Conservation (phyloP, 2,113 vertebrate species). For the Syrmaticus mikado region DNA sequence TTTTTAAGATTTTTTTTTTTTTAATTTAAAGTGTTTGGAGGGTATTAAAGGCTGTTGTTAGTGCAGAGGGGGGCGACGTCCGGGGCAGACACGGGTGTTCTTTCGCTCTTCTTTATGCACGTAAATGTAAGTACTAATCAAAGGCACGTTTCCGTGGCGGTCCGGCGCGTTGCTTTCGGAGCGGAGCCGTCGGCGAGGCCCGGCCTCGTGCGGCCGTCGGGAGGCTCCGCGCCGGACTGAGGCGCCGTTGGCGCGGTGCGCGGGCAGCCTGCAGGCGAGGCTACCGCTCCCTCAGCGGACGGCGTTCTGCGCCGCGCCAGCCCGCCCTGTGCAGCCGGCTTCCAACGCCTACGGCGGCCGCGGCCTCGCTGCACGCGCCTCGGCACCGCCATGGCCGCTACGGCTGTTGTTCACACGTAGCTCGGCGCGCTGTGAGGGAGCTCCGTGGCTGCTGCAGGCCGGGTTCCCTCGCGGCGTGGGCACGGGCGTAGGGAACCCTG, state of each 20-base stretch:
- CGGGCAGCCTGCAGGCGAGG: too few relatives aligned
- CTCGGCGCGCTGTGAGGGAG: fast-evolving
- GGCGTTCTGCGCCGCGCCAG: fast-evolving
- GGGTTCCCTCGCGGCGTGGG: fast-evolving
- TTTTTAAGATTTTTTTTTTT: not conserved
- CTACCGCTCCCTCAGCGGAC: not conserved
- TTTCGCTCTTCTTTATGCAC: not conserved
- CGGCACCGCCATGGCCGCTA: fast-evolving
- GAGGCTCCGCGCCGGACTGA: not conserved
- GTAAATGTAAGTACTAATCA: not conserved
- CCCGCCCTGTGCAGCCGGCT: fast-evolving
- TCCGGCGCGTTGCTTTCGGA: not conserved
- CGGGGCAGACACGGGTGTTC: not conserved
- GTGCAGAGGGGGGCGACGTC: not conserved
- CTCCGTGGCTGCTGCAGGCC: fast-evolving
- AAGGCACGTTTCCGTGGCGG: not conserved
- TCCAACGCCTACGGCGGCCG: fast-evolving
- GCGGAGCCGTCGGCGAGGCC: not conserved
- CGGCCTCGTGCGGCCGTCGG: not conserved
- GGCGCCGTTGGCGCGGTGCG: too few relatives aligned
- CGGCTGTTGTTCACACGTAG: fast-evolving
- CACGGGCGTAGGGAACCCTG: fast-evolving
- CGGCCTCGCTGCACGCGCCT: fast-evolving
- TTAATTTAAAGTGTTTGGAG: not conserved
- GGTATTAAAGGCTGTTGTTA: not conserved